Evolutionary conservation across 2,113 vertebrate species (phyloP).

Genomic region (Coptodon rendalli): DNA sequence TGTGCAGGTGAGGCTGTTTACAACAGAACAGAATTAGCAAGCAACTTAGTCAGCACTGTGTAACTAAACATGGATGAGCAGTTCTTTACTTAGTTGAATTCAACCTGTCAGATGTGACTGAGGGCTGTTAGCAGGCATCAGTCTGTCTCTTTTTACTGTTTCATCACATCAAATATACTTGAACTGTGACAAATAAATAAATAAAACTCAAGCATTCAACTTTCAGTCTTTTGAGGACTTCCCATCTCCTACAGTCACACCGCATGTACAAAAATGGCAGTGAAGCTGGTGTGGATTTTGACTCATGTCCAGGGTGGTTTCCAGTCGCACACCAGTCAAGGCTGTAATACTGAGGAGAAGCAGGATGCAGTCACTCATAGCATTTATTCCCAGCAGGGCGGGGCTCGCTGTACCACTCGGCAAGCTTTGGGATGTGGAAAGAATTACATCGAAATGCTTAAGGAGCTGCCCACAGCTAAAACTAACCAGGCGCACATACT

Average conservation of each 20-base stretch:
- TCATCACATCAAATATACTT: not conserved
- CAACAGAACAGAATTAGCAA: slow-evolving; percentile 10
- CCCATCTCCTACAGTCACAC: not conserved
- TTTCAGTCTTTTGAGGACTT: not conserved
- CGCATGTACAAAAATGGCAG: slow-evolving; percentile 46
- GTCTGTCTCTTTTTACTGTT: not conserved
- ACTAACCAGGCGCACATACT: not conserved
- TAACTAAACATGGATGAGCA: not conserved
- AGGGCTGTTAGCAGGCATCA: not conserved
- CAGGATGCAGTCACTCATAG: slow-evolving; percentile 4
- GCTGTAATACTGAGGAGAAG: slow-evolving; percentile 1
- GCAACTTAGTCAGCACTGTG: not conserved
- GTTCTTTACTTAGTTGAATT: not conserved
- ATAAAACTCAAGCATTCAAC: not conserved
- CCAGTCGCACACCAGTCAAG: slow-evolving; percentile 25
- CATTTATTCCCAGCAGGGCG: slow-evolving; percentile 41
- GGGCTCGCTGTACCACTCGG: slow-evolving; percentile 10
- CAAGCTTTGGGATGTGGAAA: slow-evolving; percentile 41
- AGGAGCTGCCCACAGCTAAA: slow-evolving; percentile 14
- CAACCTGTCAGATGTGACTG: not conserved
- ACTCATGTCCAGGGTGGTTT: slow-evolving; percentile 45
- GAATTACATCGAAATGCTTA: not conserved
- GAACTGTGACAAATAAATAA: not conserved
- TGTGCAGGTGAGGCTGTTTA: not conserved
- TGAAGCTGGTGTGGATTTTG: slow-evolving; percentile 3